Evolutionary conservation across 2,797 vertebrate genomes (phyloP).

Genomic region (Aphelocoma californica): DNA sequence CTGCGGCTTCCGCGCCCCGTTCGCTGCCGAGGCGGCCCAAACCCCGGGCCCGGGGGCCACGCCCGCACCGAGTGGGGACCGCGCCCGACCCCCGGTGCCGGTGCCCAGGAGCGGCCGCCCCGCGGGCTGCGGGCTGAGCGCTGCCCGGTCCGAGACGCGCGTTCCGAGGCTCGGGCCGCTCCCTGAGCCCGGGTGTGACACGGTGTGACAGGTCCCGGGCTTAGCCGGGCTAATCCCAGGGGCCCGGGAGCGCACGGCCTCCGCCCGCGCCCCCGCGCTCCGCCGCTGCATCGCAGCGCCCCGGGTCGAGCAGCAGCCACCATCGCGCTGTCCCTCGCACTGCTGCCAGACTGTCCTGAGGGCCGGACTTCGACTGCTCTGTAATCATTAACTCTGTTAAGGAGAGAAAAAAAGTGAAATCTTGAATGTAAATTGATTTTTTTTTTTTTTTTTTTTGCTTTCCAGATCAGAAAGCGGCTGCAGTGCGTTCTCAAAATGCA

Average conservation of each 20-base stretch:
- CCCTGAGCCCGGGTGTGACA: not conserved
- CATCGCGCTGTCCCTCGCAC: fast-evolving
- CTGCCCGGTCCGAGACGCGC: not conserved
- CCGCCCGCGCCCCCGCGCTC: not conserved
- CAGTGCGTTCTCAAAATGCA: conserved; percentile 71
- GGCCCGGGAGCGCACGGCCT: fast-evolving
- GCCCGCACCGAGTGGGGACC: not conserved
- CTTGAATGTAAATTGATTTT: not conserved
- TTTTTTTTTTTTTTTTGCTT: not conserved
- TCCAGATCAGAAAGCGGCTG: conserved; percentile 35
- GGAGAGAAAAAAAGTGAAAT: not conserved
- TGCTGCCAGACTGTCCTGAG: fast-evolving
- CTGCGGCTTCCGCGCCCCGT: not conserved
- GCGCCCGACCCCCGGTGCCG: not conserved
- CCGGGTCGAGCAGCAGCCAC: not conserved
- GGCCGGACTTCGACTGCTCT: fast-evolving
- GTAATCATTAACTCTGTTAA: too few species aligned
- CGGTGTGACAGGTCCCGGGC: not conserved
- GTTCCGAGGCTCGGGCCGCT: not conserved
- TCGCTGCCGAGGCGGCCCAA: not conserved
- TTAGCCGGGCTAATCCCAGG: not conserved
- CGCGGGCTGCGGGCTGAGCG: not conserved
- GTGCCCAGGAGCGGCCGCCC: not conserved
- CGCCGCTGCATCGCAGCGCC: not conserved
- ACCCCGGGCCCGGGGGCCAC: too few species aligned